Evolutionary conservation across 1,140 invertebrate species (phyloP), one percentile per base, ranked within the genome.

Genomic region (Lepeophtheirus salmonis): DNA sequence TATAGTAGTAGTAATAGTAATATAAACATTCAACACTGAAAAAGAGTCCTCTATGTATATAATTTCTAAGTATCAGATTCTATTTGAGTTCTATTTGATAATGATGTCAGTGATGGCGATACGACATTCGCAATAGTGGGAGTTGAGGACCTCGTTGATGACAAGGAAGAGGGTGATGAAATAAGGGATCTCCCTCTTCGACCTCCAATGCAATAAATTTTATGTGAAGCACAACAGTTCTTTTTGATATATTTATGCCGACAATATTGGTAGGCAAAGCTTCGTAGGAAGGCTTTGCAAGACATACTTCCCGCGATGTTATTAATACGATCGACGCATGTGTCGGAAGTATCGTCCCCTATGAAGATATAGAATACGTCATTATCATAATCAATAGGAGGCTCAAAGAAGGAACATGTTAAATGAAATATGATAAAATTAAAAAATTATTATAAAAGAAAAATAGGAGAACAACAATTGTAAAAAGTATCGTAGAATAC

Each of bases 191-290:
- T 4, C 4, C 54, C 58, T 26, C 50, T 21, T 12, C 48, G 17
- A 50, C 67, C 67, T 25, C 67, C 56, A 2, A 64, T 21, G 49
- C 59, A 61, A 54, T 23, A 61, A 18, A 24, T 21, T 30, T 63
- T 60, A 24, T 72, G 69, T n/a, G 73, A 71, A 17, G 66, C 64
- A 65, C 74, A 75, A 58, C 74, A 75, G 64, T 75, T 74, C 49
- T 67, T 69, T 52, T 70, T 64, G 63, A 75, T 73, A 67, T 74
- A 75, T 14, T 67, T 66, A 54, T 73, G 72, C 25, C 67, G 68
- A 64, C 74, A 75, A 64, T 74, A 75, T 55, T 73, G 69, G 64
- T 68, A 71, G 23, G 71, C 72, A 63, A 70, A 61, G 25, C 59
- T 61, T 26, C 50, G 48, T 18, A 75, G 66, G 63, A 75, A 75